phyloP scores from a whole-genome alignment of 1,140 invertebrate species.

The Parapsyche elsis region DNA sequence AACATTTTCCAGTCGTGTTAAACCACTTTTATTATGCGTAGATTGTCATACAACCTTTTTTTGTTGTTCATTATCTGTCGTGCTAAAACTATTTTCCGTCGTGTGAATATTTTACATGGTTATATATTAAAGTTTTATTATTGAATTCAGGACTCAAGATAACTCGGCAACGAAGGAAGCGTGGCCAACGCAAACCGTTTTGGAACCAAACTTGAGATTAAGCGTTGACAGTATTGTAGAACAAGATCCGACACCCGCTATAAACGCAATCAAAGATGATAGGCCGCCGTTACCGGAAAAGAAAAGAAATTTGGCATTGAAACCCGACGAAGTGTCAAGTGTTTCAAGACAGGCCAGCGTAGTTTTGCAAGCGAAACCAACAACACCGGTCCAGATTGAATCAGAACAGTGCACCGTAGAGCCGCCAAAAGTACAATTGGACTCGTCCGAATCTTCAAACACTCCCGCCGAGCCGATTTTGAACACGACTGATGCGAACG shows the following conservation, averaged over 20 bases:
- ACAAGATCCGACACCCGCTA: background rate
- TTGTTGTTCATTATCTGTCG: background rate
- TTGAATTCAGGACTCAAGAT: background rate
- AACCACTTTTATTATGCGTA: too few species aligned
- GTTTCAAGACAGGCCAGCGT: background rate
- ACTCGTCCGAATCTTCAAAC: background rate
- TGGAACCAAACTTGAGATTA: background rate
- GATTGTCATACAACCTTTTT: background rate
- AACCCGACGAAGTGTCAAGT: background rate
- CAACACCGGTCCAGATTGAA: background rate
- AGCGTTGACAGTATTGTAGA: background rate
- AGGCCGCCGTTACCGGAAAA: constrained; percentile 35
- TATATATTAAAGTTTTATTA: background rate
- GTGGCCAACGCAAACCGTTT: background rate
- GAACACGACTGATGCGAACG: background rate
- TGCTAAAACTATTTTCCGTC: background rate
- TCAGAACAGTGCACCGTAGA: background rate
- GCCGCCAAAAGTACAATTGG: background rate
- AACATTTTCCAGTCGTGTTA: too few species aligned
- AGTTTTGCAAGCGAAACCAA: background rate
- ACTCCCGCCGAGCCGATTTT: background rate
- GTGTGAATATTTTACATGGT: background rate
- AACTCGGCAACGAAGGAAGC: background rate
- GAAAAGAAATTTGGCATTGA: constrained; percentile 5
- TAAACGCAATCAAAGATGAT: background rate